These are phyloP conservation scores for Callyntrura guangdongensis DNA, from an alignment of 2,888 invertebrate genomes.

Conservation along the genomic window DNA sequence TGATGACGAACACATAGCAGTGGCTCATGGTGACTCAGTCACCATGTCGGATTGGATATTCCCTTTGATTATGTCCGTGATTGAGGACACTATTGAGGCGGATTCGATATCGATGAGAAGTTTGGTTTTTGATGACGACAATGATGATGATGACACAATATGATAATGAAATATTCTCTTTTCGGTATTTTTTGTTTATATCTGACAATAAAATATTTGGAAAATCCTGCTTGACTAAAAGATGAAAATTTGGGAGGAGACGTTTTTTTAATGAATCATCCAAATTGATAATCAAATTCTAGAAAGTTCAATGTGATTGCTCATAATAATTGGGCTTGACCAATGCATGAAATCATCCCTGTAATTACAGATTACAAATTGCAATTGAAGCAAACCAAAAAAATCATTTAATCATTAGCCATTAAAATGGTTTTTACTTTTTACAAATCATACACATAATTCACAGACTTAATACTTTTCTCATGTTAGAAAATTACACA, in stretches of 20 bases:
- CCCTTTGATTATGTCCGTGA: constrained; percentile 39
- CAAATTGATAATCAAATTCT: not conserved
- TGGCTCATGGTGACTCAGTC: constrained; percentile 37
- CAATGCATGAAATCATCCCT: too few relatives aligned
- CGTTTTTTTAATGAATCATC: not conserved
- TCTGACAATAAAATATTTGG: too few relatives aligned
- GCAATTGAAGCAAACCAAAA: too few relatives aligned
- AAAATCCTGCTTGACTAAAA: not conserved
- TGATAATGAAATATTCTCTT: too few relatives aligned
- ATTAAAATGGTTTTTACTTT: too few relatives aligned
- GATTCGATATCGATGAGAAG: constrained; percentile 27
- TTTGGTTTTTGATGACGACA: constrained; percentile 12
- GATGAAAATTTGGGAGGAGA: not conserved
- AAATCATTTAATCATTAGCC: too few relatives aligned
- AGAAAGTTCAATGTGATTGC: not conserved
- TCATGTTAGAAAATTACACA: too few relatives aligned
- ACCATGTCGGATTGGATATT: constrained; percentile 50
- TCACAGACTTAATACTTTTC: too few relatives aligned
- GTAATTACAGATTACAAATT: too few relatives aligned
- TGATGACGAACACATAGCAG: constrained; percentile 61
- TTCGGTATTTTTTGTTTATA: not conserved
- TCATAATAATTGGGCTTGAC: too few relatives aligned
- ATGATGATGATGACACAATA: not conserved
- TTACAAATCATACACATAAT: too few relatives aligned
- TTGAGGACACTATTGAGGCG: constrained; percentile 46